Evolutionary conservation across 1,140 invertebrate species (phyloP), one percentile per base, ranked within the genome.

Genomic region (Lasioglossum baleicum): DNA sequence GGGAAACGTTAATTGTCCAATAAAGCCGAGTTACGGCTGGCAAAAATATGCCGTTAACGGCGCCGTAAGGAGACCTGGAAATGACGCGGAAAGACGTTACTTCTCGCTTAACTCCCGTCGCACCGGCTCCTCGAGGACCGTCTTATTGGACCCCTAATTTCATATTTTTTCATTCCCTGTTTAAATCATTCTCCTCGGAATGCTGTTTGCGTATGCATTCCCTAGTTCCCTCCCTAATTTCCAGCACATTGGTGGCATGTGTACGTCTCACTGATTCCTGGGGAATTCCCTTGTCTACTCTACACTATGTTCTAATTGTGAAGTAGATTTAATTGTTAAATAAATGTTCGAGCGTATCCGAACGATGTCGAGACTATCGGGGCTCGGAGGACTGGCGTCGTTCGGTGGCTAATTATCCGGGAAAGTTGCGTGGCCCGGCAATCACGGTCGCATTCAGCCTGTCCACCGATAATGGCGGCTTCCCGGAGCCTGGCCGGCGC

Each of bases 1-100:
- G 82, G 68, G 86, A 90, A 91, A 89, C 90, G 89, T 92, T 92
- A 93, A 93, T 93, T 92, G 91, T 88, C 87, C 90, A 91, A 92
- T 93, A 92, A 92, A 92, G 86, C 80, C 84, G 90, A 92, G 88
- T 92, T 92, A 92, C 87, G 86, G 80, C 71, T 75, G 84, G 79
- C 85, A 87, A 90, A 90, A 91, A 91, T 90, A 85, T 89, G 88
- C 85, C 88, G 82, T 89, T 90, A 88, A 85, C 83, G 80, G 83
- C 80, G 71, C 44, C 78, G 79, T 85, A 86, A 88, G 77, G 86
- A 88, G 86, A 82, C 83, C 85, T 87, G 89, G 87, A 90, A 90
- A 90, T 89, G 86, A 88, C 82, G 80, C 85, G 81, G 80, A 82
- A 81, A 81, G 85, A 86, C 84, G 84, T 88, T 90, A 88, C 81